phyloP scores from a whole-genome alignment of 2,113 vertebrate species.

The Centropristis striata region DNA sequence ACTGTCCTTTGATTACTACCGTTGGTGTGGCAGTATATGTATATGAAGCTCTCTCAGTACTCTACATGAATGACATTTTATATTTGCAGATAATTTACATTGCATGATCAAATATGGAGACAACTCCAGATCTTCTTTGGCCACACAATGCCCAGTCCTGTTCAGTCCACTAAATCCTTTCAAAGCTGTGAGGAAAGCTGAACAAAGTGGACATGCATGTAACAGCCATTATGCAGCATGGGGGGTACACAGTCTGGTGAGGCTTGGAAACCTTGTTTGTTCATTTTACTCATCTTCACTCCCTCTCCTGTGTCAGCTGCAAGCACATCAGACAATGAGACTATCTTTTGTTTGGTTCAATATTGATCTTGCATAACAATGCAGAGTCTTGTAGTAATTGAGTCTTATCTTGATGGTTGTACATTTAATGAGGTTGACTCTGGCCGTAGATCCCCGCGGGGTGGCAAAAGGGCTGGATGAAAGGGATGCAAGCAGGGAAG shows the following conservation, averaged over 20 bases:
- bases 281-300: conserved; percentile 2
- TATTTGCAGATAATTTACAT: background rate
- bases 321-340: conserved; percentile 37
- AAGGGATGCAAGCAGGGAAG: conserved; percentile 1
- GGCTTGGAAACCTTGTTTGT: conserved; percentile 10
- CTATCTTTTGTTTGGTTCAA: conserved; percentile 25
- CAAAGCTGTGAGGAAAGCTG: background rate
- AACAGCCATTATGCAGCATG: conserved; percentile 11
- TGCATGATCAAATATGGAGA: background rate
- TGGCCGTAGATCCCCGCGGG: conserved; percentile 43
- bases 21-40: background rate
- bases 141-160: background rate
- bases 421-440: conserved; percentile 77
- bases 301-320: background rate
- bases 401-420: conserved; percentile 78
- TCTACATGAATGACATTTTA: background rate
- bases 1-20: background rate
- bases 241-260: background rate
- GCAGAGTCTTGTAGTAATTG: conserved; percentile 67
- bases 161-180: conserved; percentile 5
- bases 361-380: conserved; percentile 76
- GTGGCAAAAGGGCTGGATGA: conserved; percentile 24
- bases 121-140: background rate
- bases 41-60: background rate
- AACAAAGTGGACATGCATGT: background rate